phyloP scores from a whole-genome alignment of 2,888 invertebrate species.

The Amblyjoppa proteus region DNA sequence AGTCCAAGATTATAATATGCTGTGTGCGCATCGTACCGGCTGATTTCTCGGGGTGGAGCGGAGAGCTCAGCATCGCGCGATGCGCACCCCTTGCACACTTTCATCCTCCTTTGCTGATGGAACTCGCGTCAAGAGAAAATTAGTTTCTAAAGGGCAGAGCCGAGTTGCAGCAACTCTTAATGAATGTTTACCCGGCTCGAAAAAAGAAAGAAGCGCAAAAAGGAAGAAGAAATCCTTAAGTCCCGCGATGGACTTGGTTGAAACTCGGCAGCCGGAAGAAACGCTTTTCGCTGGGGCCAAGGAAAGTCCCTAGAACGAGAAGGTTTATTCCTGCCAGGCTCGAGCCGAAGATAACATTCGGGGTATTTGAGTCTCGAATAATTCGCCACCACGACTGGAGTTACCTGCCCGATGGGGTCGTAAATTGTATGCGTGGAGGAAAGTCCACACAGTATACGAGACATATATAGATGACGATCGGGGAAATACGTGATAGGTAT shows the following conservation, averaged over 20 bases:
- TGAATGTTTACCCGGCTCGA: constrained; percentile 66
- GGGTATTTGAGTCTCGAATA: neutral
- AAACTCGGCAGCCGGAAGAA: constrained; percentile 30
- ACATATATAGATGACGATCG: neutral
- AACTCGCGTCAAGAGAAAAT: constrained; percentile 55
- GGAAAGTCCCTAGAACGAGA: neutral
- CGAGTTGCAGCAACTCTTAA: constrained; percentile 65
- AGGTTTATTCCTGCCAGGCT: neutral
- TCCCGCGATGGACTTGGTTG: constrained; percentile 14
- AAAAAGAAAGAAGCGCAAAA: constrained; percentile 37
- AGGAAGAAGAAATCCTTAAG: constrained; percentile 24
- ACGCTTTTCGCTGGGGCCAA: neutral
- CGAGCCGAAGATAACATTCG: neutral
- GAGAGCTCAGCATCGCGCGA: constrained; percentile 3
- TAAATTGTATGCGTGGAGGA: neutral
- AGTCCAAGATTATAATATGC: neutral
- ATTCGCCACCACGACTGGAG: neutral
- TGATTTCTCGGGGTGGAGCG: neutral
- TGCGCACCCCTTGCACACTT: neutral
- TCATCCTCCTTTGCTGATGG: constrained; percentile 24
- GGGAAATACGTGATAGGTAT: neutral
- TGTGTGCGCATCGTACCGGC: neutral
- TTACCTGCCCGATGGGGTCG: neutral
- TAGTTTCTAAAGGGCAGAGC: constrained; percentile 64
- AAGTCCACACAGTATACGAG: neutral